Conservation (phyloP, 2,888 invertebrate species). For the Diploptera punctata region DNA sequence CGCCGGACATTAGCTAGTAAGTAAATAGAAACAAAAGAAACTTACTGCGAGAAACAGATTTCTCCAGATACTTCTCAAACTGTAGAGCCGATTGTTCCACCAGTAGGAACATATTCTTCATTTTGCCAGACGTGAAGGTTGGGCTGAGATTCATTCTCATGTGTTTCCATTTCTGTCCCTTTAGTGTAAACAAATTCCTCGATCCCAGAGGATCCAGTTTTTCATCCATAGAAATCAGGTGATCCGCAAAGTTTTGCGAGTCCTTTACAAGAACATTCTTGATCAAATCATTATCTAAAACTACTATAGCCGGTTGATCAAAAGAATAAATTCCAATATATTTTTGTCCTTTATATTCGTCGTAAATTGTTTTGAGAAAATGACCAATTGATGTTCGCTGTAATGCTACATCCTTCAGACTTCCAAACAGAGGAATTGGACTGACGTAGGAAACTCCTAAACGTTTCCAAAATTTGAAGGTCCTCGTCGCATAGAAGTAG, state of each 20-base stretch:
- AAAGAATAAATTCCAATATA: not conserved
- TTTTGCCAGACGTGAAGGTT: not conserved
- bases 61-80: no score
- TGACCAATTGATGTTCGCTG: not conserved
- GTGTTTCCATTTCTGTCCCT: not conserved
- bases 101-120: slow-evolving; percentile 6
- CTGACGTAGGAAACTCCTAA: no score
- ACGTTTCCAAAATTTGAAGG: no score
- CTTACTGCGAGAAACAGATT: no score
- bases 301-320: not conserved
- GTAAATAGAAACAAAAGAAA: no score
- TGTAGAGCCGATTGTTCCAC: no score
- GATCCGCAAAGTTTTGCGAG: not conserved
- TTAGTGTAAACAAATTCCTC: not conserved
- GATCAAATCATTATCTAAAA: not conserved
- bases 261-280: slow-evolving; percentile 23
- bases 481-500: no score
- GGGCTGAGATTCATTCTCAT: not conserved
- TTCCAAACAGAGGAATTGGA: not conserved
- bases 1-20: no score
- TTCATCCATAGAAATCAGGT: not conserved
- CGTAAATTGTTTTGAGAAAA: not conserved
- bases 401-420: not conserved
- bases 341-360: not conserved
- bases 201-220: not conserved